Base-by-base conservation (phyloP, 2,113 vertebrate species). In the Illadopsis cleaveri region DNA sequence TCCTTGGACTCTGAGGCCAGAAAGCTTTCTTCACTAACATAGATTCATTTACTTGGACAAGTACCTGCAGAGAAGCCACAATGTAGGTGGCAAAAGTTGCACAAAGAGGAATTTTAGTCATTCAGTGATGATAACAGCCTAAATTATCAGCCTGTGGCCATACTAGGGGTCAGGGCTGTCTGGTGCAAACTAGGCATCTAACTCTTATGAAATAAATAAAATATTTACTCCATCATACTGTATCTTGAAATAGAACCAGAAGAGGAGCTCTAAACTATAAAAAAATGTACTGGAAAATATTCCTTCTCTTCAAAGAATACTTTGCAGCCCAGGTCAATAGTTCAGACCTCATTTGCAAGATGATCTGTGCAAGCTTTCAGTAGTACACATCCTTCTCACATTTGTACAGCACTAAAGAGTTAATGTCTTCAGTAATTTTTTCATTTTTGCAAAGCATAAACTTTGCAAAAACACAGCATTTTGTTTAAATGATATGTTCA, bases 401-500 rank as follows among this genome's bases (percentile, higher is more conserved):
- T 61, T 53, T 54, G 12, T 53, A 44, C 22, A 78, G 77, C 48
- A 47, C 60, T 60, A 72, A 57, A 91, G 71, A 91, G 79, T 91
- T 93, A 85, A 70, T 22, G 12, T 83, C 76, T 79, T 77, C 23
- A 15, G 56, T 81, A 72, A 82, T n/a, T 42, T 96, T 89, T 80
- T 81, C 37, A 58, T 76, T 91, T 94, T 79, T 53, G 27, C 24
- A 58, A 82, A 87, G 56, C 25, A 48, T n/a, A 57, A 84, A 89
- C 62, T 94, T 90, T 90, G 79, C 58, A 86, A 91, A 96, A 96
- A 38, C 33, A 78, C 18, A 89, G 50, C 35, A 64, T 94, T 96
- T 94, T 94, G 56, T 85, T 96, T 94, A 90, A 96, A 79, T 61
- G 50, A 71, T 69, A 22, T 93, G 71, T 96, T 98, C 96, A 97